Percentiles rank a stretch among this genome's conserved stretches.
These are phyloP conservation scores for Dendrolimus kikuchii DNA, from an alignment of 1,140 invertebrate genomes.

Conservation along the genomic window DNA sequence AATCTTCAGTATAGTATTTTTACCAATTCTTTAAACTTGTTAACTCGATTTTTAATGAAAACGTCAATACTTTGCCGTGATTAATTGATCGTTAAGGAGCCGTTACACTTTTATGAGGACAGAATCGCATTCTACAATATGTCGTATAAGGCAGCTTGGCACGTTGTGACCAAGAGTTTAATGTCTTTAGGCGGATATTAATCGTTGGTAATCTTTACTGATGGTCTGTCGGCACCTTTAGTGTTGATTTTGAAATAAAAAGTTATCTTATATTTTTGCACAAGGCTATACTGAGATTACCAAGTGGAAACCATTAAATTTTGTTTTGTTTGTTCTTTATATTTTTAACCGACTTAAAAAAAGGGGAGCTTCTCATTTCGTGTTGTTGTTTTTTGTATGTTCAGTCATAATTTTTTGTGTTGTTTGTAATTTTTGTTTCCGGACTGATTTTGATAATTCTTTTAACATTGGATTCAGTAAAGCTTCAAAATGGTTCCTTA, in stretches of 20 bases:
- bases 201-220: slow-evolving; percentile 24
- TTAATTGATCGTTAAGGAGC: slow-evolving; percentile 33
- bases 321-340: too few relatives aligned
- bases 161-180: slow-evolving; percentile 21
- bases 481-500: too few relatives aligned
- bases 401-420: too few relatives aligned
- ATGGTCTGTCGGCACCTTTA: slow-evolving; percentile 7
- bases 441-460: too few relatives aligned
- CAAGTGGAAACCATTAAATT: too few relatives aligned
- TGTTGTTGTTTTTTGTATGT: too few relatives aligned
- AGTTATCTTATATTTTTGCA: too few relatives aligned
- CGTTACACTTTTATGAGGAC: slow-evolving; percentile 19
- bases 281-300: too few relatives aligned
- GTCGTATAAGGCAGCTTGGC: slow-evolving; percentile 26
- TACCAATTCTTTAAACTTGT: slow-evolving; percentile 7
- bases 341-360: too few relatives aligned
- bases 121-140: slow-evolving; percentile 15
- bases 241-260: background rate
- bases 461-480: too few relatives aligned
- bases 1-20: slow-evolving; percentile 14
- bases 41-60: slow-evolving; percentile 18
- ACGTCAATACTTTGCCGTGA: slow-evolving; percentile 18
- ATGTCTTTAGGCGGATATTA: slow-evolving; percentile 20
- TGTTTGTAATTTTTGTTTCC: too few relatives aligned
- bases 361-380: too few relatives aligned